Percentiles rank a stretch among this genome's conserved stretches.
These are phyloP conservation scores for Seira ritae DNA, from an alignment of 2,888 invertebrate genomes.

Conservation along the genomic window DNA sequence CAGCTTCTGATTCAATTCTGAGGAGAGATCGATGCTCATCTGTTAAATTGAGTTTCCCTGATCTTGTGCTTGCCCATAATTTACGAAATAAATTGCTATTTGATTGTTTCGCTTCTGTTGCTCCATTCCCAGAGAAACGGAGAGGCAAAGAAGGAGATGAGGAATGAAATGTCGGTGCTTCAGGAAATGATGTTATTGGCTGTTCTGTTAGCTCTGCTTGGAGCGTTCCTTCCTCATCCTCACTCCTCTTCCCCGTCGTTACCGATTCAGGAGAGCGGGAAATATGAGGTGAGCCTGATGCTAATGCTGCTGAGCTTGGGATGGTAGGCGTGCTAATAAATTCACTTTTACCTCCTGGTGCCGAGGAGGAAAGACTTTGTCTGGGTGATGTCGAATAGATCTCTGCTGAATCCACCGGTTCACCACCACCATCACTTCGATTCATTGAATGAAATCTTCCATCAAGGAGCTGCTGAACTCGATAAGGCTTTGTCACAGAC, in stretches of 20 bases:
- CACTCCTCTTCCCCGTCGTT: conserved; percentile 32
- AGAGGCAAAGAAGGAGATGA: conserved; percentile 22
- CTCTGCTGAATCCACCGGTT: conserved; percentile 38
- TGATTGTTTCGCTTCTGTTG: conserved; percentile 53
- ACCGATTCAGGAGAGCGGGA: conserved; percentile 9
- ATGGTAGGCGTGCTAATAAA: conserved; percentile 41
- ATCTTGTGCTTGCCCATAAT: conserved; percentile 69
- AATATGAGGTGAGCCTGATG: conserved; percentile 28
- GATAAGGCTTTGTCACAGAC: conserved; percentile 50
- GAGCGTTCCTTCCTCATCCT: not conserved
- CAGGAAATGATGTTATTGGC: conserved; percentile 54
- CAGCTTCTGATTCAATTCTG: conserved; percentile 64
- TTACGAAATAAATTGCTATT: conserved; percentile 70
- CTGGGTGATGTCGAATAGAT: conserved; percentile 17
- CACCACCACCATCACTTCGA: conserved; percentile 1
- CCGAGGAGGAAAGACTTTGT: conserved; percentile 1
- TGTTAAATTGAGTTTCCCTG: conserved; percentile 71
- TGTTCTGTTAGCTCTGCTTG: conserved; percentile 5
- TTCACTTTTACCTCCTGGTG: conserved; percentile 35
- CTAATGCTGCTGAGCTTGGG: conserved; percentile 25
- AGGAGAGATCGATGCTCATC: conserved; percentile 70
- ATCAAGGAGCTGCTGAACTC: conserved; percentile 36
- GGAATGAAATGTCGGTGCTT: conserved; percentile 34
- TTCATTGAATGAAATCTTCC: conserved; percentile 35
- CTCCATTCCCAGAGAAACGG: not conserved